These are phyloP conservation scores for Drosophila fungiperda DNA, from an alignment of 2,888 invertebrate genomes.

Conservation along the genomic window DNA sequence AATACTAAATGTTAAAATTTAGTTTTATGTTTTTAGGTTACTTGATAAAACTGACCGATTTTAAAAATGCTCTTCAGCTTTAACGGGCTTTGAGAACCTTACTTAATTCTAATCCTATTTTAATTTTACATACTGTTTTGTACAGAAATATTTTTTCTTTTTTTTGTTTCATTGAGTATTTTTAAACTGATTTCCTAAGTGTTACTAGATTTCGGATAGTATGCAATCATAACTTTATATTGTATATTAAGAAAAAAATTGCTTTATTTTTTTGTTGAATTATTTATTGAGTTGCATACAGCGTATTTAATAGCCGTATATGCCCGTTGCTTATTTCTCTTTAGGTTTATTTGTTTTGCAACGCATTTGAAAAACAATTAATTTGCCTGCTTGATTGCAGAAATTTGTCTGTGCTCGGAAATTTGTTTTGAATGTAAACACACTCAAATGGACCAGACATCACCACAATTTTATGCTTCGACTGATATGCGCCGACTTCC, in stretches of 20 bases:
- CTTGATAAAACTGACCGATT: not conserved
- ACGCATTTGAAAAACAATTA: conserved; percentile 77
- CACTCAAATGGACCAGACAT: conserved; percentile 69
- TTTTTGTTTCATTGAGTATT: too few relatives aligned
- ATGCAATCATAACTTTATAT: too few relatives aligned
- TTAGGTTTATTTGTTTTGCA: conserved; percentile 61
- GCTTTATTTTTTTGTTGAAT: not conserved
- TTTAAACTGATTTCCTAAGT: too few relatives aligned
- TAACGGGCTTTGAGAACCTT: not conserved
- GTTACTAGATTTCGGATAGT: too few relatives aligned
- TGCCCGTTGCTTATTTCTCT: not conserved
- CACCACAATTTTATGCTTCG: conserved; percentile 74
- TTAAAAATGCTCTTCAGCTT: not conserved
- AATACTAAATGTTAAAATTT: not conserved
- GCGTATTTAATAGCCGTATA: conserved; percentile 29
- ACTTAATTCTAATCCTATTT: not conserved
- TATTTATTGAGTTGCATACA: not conserved
- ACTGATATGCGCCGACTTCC: conserved; percentile 63
- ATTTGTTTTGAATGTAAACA: conserved; percentile 73
- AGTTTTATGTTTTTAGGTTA: not conserved
- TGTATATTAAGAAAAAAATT: too few relatives aligned
- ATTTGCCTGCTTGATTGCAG: conserved; percentile 62
- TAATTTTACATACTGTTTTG: not conserved
- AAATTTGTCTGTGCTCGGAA: conserved; percentile 48
- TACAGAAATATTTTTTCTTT: not conserved